Percentiles rank a stretch among this genome's conserved stretches.
Evolutionary conservation across 2,888 invertebrate species (phyloP).

Genomic region (Rhogogaster chlorosoma): DNA sequence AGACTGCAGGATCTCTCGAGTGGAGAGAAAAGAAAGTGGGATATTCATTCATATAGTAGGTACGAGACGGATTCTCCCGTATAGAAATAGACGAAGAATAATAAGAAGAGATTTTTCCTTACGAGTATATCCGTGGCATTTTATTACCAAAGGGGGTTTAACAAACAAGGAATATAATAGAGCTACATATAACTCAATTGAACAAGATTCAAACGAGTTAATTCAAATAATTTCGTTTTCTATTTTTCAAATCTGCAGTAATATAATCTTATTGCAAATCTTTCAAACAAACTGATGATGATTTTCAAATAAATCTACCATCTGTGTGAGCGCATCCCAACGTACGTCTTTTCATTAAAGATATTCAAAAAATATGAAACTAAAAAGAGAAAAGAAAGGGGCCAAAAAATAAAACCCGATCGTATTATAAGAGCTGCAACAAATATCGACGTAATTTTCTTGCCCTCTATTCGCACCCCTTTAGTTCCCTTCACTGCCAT

Average conservation of each 20-base stretch:
- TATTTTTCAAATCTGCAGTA: too few species aligned
- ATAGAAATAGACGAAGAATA: neutral
- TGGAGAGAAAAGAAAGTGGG: neutral
- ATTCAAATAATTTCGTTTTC: too few species aligned
- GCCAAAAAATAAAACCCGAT: too few species aligned
- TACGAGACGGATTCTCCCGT: too few species aligned
- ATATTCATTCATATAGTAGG: neutral
- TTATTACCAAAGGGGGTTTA: neutral
- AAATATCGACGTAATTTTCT: neutral
- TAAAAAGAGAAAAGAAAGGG: neutral
- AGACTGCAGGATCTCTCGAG: neutral
- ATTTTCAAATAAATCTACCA: too few species aligned
- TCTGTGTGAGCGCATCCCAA: too few species aligned
- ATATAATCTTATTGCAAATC: too few species aligned
- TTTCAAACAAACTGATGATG: too few species aligned
- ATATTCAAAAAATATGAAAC: neutral
- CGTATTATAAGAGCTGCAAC: neutral
- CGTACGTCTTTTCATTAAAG: too few species aligned
- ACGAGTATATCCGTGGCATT: neutral
- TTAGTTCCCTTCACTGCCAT: neutral
- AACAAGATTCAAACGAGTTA: too few species aligned
- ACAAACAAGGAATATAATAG: neutral
- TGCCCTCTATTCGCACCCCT: neutral
- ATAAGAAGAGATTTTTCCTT: neutral
- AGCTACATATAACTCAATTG: neutral